These are phyloP conservation scores for Rachycentron canadum DNA, from an alignment of 2,797 vertebrate species.

Conservation along the genomic window DNA sequence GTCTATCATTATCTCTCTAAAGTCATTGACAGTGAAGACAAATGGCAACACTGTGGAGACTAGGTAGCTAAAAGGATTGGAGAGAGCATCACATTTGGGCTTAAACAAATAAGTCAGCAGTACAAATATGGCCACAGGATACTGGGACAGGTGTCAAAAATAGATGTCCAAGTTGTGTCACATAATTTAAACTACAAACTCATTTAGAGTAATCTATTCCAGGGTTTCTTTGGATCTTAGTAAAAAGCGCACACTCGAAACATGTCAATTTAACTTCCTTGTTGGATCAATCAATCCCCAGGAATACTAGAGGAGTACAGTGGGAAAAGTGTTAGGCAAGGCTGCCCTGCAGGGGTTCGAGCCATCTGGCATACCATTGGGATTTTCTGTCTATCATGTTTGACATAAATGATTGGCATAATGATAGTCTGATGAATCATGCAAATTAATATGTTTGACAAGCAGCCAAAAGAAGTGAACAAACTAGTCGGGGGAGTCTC, in stretches of 20 bases:
- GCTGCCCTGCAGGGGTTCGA: conserved; percentile 43
- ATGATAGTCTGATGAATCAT: conserved; percentile 47
- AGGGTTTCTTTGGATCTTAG: neutral
- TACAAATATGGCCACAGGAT: neutral
- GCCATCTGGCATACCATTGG: conserved; percentile 62
- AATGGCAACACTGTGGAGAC: conserved; percentile 7
- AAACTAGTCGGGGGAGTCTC: conserved; percentile 9
- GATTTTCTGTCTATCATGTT: conserved; percentile 51
- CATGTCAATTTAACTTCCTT: conserved; percentile 19
- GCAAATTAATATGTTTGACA: conserved; percentile 52
- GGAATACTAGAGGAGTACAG: conserved; percentile 11
- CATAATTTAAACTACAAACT: neutral
- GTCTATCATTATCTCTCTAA: conserved; percentile 57
- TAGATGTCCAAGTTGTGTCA: neutral
- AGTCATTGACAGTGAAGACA: conserved; percentile 29
- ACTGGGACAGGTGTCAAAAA: neutral
- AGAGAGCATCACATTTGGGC: conserved; percentile 16
- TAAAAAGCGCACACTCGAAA: neutral
- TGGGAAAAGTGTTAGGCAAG: conserved; percentile 33
- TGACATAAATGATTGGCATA: conserved; percentile 58
- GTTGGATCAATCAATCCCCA: conserved; percentile 25
- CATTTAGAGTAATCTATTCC: neutral
- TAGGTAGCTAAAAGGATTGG: conserved; percentile 1
- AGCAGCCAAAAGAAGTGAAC: conserved; percentile 29
- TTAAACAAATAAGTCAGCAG: conserved; percentile 18